Conservation (phyloP, 2,113 vertebrate genomes). For the Anser brachyrhynchus region DNA sequence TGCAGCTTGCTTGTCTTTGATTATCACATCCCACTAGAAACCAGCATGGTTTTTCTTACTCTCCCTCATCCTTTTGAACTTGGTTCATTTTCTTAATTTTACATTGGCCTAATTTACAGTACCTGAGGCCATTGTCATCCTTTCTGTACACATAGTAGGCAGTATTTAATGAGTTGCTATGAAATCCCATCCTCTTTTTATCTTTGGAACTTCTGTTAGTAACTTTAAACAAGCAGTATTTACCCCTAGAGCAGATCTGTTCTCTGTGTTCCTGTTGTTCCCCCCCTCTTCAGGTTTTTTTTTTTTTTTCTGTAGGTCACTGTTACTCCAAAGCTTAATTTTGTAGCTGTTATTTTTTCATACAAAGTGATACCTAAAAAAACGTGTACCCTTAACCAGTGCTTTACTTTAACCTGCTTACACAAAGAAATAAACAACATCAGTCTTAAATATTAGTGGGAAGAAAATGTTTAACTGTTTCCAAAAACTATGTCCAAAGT, state of each 20-base stretch:
- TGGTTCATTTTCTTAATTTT: slow-evolving; percentile 3
- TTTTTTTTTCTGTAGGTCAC: background rate
- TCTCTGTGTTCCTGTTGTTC: background rate
- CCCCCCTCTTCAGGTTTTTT: background rate
- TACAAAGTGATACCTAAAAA: background rate
- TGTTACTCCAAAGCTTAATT: background rate
- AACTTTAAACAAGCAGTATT: background rate
- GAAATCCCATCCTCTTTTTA: background rate
- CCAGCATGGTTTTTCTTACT: background rate
- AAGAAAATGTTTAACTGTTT: background rate
- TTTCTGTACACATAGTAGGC: background rate
- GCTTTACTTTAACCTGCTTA: background rate
- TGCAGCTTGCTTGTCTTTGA: background rate
- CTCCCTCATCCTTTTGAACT: background rate
- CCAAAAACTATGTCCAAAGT: background rate
- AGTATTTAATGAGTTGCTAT: background rate
- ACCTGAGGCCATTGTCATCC: background rate
- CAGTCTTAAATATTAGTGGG: background rate
- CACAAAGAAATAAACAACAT: background rate
- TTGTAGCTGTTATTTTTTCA: background rate
- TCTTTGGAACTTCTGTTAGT: background rate
- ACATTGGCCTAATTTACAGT: background rate
- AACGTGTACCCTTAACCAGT: background rate
- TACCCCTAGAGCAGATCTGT: background rate
- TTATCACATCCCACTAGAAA: background rate